Evolutionary conservation across 2,888 invertebrate species (phyloP).

Genomic region (Drosophila aldrichi): DNA sequence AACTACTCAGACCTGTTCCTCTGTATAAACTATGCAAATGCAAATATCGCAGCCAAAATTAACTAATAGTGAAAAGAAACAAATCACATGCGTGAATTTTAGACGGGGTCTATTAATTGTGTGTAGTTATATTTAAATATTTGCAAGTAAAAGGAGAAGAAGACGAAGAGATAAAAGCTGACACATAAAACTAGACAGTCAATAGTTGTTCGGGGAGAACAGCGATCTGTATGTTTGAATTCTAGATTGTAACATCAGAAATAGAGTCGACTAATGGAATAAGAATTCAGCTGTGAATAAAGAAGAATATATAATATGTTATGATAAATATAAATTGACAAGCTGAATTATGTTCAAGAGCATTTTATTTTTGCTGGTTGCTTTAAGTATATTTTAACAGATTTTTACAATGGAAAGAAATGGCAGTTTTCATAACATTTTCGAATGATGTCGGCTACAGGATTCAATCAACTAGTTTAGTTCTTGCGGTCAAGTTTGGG

Average conservation of each 20-base stretch:
- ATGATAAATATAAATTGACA: neutral
- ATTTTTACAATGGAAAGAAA: neutral
- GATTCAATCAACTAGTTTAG: neutral
- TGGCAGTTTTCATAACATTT: neutral
- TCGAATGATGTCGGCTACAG: neutral
- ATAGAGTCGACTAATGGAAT: no score
- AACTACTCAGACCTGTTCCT: slow-evolving; percentile 13
- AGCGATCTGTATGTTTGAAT: no score
- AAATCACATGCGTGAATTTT: neutral
- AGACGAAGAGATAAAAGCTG: no score
- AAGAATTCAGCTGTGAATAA: neutral
- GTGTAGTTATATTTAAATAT: neutral
- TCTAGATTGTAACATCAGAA: no score
- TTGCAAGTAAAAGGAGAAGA: neutral
- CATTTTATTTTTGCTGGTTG: slow-evolving; percentile 10
- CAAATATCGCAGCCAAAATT: slow-evolving; percentile 2
- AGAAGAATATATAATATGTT: neutral
- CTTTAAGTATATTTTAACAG: neutral
- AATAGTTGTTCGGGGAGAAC: no score
- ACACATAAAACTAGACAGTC: no score
- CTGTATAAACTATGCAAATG: neutral
- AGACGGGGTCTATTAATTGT: neutral
- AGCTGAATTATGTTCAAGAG: neutral
- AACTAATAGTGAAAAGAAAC: neutral
- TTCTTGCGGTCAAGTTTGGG: neutral